These are phyloP conservation scores for Acanthosepion lycidas DNA, from an alignment of 2,888 invertebrate species.

Conservation along the genomic window DNA sequence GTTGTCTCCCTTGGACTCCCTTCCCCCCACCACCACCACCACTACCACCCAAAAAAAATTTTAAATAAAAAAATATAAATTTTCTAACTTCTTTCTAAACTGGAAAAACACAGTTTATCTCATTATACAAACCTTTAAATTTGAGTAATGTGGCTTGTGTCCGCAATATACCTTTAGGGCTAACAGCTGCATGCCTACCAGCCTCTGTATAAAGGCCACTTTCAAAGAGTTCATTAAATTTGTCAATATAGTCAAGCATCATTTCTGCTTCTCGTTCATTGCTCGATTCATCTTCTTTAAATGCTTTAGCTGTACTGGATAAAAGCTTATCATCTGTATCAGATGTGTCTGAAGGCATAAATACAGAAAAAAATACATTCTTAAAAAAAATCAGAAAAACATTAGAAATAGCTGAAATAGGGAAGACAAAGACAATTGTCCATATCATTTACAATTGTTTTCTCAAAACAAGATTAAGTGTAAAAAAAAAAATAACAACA, in stretches of 20 bases:
- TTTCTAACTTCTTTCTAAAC: no score
- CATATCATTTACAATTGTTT: no score
- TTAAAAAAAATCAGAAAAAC: background rate
- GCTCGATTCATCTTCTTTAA: slow-evolving; percentile 74
- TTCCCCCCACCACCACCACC: no score
- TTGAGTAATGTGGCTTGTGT: slow-evolving; percentile 73
- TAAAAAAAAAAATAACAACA: no score
- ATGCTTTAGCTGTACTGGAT: slow-evolving; percentile 50
- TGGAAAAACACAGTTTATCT: no score
- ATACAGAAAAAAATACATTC: background rate
- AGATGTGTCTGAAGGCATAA: background rate
- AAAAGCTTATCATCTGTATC: background rate
- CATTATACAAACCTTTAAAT: slow-evolving; percentile 67
- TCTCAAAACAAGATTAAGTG: no score
- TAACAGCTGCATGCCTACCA: slow-evolving; percentile 74
- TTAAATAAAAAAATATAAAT: no score
- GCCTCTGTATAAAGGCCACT: slow-evolving; percentile 72
- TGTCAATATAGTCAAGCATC: slow-evolving; percentile 75
- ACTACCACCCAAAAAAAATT: no score
- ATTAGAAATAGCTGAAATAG: background rate
- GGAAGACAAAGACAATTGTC: background rate
- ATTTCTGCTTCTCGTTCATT: slow-evolving; percentile 74
- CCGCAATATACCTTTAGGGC: slow-evolving; percentile 73
- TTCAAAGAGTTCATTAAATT: slow-evolving; percentile 74
- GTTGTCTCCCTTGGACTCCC: no score